Percentiles rank a stretch among this genome's conserved stretches.
phyloP scores from a whole-genome alignment of 2,888 invertebrate genomes.

The Pseudococcus jackbeardsleyi region DNA sequence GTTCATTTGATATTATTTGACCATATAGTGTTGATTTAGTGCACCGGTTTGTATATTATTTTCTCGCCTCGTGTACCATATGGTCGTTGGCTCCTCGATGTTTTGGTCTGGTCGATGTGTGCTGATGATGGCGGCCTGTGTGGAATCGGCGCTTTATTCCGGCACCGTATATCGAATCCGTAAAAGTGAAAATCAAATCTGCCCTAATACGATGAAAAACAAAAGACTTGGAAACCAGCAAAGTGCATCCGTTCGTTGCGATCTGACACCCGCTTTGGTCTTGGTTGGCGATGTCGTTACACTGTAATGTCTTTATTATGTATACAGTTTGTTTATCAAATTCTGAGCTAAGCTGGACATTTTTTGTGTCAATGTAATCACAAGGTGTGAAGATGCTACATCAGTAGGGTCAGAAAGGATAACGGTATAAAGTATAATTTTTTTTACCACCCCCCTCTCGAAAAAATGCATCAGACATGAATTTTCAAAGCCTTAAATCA shows the following conservation, averaged over 20 bases:
- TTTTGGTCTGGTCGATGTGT: not conserved
- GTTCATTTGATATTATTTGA: conserved; percentile 29
- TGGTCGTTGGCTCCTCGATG: conserved; percentile 13
- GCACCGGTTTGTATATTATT: conserved; percentile 17
- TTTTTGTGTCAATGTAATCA: no score
- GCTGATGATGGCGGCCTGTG: not conserved
- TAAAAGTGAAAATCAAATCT: conserved; percentile 46
- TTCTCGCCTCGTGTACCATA: conserved; percentile 17
- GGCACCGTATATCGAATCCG: not conserved
- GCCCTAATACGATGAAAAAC: conserved; percentile 10
- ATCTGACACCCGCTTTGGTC: no score
- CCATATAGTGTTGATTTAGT: conserved; percentile 27
- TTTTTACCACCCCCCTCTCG: no score
- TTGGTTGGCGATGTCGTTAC: not conserved
- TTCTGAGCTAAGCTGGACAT: no score
- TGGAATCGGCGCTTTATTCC: not conserved
- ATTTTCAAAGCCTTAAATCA: no score
- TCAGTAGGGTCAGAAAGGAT: no score
- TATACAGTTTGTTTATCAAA: not conserved
- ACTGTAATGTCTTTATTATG: not conserved
- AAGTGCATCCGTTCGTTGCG: conserved; percentile 39
- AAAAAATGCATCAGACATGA: no score
- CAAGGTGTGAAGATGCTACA: no score
- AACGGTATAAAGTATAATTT: no score
- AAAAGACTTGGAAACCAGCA: conserved; percentile 18